These are phyloP conservation scores for Bombus confusus DNA, from an alignment of 1,140 invertebrate genomes.

Conservation along the genomic window DNA sequence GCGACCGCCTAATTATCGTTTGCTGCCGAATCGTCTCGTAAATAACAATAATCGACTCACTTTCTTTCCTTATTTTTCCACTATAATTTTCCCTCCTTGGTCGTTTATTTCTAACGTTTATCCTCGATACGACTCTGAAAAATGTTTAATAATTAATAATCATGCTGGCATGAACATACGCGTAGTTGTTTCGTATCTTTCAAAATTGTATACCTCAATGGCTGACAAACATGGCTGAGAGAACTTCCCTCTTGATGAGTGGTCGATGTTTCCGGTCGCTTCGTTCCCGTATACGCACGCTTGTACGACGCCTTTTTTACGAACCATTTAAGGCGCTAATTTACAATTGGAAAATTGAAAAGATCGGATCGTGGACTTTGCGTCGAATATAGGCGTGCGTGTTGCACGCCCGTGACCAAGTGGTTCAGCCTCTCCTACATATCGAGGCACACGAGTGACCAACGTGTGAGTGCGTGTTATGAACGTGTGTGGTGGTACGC, in stretches of 20 bases:
- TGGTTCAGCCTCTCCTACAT: slow-evolving; percentile 57
- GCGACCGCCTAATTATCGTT: slow-evolving; percentile 27
- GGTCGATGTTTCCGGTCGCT: not conserved
- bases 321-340: slow-evolving; percentile 14
- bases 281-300: too few species aligned
- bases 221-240: slow-evolving; percentile 48
- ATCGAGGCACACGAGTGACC: slow-evolving; percentile 35
- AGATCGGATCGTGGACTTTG: slow-evolving; percentile 50
- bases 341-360: slow-evolving; percentile 58
- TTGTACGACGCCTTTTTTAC: not conserved
- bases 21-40: not conserved
- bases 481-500: not conserved
- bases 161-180: not conserved
- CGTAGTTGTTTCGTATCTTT: not conserved
- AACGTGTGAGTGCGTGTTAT: slow-evolving; percentile 3
- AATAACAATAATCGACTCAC: not conserved
- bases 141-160: not conserved
- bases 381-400: slow-evolving; percentile 70
- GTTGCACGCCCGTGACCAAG: slow-evolving; percentile 70
- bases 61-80: not conserved
- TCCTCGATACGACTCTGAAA: not conserved
- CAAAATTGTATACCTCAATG: slow-evolving; percentile 19
- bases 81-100: not conserved
- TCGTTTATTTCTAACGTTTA: too few species aligned
- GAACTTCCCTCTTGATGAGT: slow-evolving; percentile 37